Conservation (phyloP, 2,113 vertebrate species). For the Callipepla californica region DNA sequence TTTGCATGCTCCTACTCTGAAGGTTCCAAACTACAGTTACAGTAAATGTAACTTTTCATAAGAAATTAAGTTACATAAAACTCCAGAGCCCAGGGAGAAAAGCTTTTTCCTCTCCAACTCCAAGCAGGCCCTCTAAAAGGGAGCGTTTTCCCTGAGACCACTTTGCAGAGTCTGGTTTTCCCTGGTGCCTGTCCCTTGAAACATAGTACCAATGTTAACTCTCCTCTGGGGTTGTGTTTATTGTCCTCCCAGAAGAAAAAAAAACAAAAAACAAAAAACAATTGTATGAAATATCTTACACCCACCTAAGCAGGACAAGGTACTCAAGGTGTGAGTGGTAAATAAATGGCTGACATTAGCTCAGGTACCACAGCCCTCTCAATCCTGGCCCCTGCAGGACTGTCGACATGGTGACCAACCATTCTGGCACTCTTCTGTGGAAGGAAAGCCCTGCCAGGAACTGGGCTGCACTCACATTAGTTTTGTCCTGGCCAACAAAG, state of each 20-base stretch:
- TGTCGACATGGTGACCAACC: slow-evolving; percentile 1
- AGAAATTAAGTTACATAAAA: background rate
- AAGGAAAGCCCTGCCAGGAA: slow-evolving; percentile 25
- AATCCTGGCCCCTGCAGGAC: background rate
- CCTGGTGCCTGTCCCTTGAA: background rate
- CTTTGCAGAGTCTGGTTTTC: background rate
- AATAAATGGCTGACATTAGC: background rate
- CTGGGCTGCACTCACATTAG: slow-evolving; percentile 26
- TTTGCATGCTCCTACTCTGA: fast-evolving
- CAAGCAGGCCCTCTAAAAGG: background rate
- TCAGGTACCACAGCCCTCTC: background rate
- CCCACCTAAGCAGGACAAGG: background rate
- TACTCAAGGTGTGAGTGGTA: background rate
- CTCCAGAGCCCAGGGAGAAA: background rate
- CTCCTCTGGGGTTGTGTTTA: background rate
- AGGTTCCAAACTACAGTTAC: fast-evolving
- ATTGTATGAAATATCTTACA: background rate
- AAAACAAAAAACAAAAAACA: background rate
- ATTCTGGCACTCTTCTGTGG: background rate
- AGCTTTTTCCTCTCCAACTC: background rate
- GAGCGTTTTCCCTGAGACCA: background rate
- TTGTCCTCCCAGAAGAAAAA: background rate
- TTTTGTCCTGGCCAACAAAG: slow-evolving; percentile 51
- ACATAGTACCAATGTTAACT: background rate
- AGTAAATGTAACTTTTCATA: background rate